A percentile compares a stretch with the other conserved stretches of the same genome.
Evolutionary conservation across 2,888 invertebrate species (phyloP).

Genomic region (Meiosimyza platycephala): DNA sequence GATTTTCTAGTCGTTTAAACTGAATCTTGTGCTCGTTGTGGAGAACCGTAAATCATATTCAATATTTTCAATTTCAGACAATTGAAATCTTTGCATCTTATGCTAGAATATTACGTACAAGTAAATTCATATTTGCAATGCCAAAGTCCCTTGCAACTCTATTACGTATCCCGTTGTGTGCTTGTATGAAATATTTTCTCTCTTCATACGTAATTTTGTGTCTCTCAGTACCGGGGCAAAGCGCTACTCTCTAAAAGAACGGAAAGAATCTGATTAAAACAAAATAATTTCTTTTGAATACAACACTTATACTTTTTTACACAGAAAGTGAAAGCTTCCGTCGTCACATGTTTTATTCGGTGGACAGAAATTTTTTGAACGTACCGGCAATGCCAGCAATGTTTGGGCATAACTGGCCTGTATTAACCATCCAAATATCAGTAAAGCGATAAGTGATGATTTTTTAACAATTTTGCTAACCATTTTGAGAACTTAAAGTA

Average conservation of each 20-base stretch:
- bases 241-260: not conserved
- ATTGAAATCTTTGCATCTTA: too few species aligned
- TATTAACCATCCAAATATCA: too few species aligned
- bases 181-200: constrained; percentile 38
- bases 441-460: too few species aligned
- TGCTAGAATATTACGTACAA: constrained; percentile 41
- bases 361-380: constrained; percentile 1
- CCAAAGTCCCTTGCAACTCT: constrained; percentile 46
- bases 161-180: constrained; percentile 52
- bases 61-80: too few species aligned
- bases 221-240: not conserved
- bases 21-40: too few species aligned
- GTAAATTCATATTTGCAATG: constrained; percentile 50
- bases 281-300: not conserved
- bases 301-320: not conserved
- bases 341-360: not conserved
- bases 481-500: too few species aligned
- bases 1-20: too few species aligned
- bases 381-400: too few species aligned
- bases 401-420: too few species aligned
- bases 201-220: constrained; percentile 1
- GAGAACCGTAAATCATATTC: too few species aligned
- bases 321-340: constrained; percentile 17
- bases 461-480: too few species aligned
- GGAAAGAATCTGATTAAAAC: not conserved